These are phyloP conservation scores for Megaceryle alcyon DNA, from an alignment of 2,797 vertebrate species.

Conservation along the genomic window DNA sequence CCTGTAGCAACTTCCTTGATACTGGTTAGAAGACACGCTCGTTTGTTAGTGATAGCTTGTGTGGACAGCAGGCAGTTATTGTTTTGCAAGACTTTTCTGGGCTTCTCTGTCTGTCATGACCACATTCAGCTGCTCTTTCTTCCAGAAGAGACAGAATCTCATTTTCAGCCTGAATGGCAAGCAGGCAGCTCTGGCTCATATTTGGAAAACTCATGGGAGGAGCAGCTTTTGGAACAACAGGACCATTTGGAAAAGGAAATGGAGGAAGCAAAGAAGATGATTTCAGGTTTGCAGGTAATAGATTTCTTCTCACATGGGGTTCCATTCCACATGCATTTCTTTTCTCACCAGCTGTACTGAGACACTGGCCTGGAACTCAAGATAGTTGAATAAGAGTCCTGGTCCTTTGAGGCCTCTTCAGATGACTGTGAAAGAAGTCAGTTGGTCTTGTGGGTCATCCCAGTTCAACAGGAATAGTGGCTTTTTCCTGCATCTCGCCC, in stretches of 20 bases:
- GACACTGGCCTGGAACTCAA: neutral
- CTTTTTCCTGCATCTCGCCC: neutral
- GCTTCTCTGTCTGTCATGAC: neutral
- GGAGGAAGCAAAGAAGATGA: conserved; percentile 95
- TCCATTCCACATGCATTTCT: neutral
- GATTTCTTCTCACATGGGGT: neutral
- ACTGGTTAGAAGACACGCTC: neutral
- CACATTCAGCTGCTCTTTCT: neutral
- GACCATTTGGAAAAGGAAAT: conserved; percentile 94
- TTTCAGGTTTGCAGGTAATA: conserved; percentile 92
- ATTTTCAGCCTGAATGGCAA: conserved; percentile 71
- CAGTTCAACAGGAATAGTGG: neutral
- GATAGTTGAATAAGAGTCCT: neutral
- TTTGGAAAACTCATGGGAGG: conserved; percentile 85
- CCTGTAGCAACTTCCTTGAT: neutral
- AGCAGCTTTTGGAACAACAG: conserved; percentile 91
- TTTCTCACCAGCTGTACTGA: neutral
- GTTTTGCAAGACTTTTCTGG: neutral
- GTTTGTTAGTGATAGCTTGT: neutral
- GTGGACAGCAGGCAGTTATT: neutral
- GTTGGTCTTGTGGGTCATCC: neutral
- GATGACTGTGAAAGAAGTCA: neutral
- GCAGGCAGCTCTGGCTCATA: conserved; percentile 70
- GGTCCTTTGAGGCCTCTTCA: neutral
- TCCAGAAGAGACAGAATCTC: conserved; percentile 81